Evolutionary conservation across 2,113 vertebrate genomes (phyloP).

Genomic region (Crotophaga sulcirostris): DNA sequence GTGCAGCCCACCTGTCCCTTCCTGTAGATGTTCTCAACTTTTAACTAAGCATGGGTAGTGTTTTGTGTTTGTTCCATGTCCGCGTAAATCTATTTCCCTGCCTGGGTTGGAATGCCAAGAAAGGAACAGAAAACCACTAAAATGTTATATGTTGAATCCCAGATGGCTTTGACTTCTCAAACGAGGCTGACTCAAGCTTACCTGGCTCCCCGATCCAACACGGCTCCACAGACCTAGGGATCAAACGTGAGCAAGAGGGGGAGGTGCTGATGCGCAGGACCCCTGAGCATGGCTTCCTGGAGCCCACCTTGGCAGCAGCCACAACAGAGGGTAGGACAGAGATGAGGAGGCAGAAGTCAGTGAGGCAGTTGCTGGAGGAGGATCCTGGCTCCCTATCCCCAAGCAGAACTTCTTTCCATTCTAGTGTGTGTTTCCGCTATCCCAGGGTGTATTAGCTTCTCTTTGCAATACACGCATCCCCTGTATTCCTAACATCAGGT

Average conservation of each 20-base stretch:
- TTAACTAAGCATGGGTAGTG: constrained; percentile 42
- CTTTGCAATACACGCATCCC: constrained; percentile 69
- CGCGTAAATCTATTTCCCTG: constrained; percentile 69
- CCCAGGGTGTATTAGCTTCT: constrained; percentile 74
- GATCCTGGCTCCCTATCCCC: constrained; percentile 75
- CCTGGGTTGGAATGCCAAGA: constrained; percentile 74
- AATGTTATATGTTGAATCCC: constrained; percentile 98
- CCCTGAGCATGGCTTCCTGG: constrained; percentile 81
- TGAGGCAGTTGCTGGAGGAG: constrained; percentile 82
- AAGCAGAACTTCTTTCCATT: constrained; percentile 75
- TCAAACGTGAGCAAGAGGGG: constrained; percentile 88
- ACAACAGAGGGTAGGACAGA: constrained; percentile 97
- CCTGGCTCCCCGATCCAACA: constrained; percentile 88
- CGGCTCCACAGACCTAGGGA: constrained; percentile 86
- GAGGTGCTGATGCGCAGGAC: constrained; percentile 84
- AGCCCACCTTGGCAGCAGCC: constrained; percentile 90
- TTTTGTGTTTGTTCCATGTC: constrained; percentile 69
- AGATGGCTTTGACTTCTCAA: constrained; percentile 99
- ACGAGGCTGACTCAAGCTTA: constrained; percentile 91
- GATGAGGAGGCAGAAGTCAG: constrained; percentile 84
- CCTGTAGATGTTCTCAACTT: constrained; percentile 62
- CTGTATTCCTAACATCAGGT: constrained; percentile 74
- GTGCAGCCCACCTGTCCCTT: constrained; percentile 63
- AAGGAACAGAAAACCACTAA: constrained; percentile 80
- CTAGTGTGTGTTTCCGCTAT: constrained; percentile 76